These are phyloP conservation scores for Hydrotaea diabolus DNA, from an alignment of 2,888 invertebrate species.

Conservation along the genomic window DNA sequence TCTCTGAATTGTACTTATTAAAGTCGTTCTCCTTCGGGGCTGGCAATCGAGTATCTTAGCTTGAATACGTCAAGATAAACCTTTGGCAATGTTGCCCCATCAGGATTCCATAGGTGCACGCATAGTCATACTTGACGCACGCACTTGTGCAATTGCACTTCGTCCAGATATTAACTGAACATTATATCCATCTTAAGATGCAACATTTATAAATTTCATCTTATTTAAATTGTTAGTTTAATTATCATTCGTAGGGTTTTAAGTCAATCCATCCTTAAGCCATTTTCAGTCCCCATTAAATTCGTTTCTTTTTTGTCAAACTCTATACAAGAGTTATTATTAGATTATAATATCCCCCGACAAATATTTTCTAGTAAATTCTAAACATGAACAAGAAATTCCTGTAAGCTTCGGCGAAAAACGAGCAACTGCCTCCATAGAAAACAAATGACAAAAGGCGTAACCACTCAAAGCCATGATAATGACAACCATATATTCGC, in stretches of 20 bases:
- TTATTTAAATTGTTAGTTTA: neutral
- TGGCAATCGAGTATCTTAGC: too few species aligned
- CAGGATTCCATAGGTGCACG: too few species aligned
- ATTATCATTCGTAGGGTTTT: neutral
- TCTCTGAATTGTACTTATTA: too few species aligned
- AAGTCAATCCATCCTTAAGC: neutral
- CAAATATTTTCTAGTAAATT: neutral
- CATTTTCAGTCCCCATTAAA: neutral
- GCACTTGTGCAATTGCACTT: too few species aligned
- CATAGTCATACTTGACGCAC: too few species aligned
- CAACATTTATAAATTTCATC: too few species aligned
- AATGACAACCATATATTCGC: constrained; percentile 23
- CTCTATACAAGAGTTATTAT: neutral
- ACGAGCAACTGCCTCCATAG: neutral
- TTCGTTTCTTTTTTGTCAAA: too few species aligned
- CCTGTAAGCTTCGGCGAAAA: neutral
- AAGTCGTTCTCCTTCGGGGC: too few species aligned
- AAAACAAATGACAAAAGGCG: constrained; percentile 70
- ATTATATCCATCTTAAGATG: too few species aligned
- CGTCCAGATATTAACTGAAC: too few species aligned
- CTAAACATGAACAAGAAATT: constrained; percentile 8
- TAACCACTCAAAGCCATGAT: constrained; percentile 68
- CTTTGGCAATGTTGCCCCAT: too few species aligned
- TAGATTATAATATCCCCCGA: neutral
- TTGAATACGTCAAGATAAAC: too few species aligned